phyloP scores from a whole-genome alignment of 2,113 vertebrate genomes.

The Phyllopteryx taeniolatus region DNA sequence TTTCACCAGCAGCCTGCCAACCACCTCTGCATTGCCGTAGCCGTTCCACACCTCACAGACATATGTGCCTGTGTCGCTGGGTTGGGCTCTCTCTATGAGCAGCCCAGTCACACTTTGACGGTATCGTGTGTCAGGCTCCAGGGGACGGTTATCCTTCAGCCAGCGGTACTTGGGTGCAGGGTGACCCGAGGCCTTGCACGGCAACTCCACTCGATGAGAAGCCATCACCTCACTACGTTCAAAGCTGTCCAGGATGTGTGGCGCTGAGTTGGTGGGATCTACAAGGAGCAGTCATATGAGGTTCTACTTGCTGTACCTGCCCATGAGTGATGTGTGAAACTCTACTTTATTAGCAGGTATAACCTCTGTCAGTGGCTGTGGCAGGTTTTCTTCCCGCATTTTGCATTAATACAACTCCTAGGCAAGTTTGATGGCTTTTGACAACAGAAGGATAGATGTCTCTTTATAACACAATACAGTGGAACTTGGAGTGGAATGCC shows the following conservation, averaged over 20 bases:
- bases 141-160: conserved; percentile 93
- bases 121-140: conserved; percentile 91
- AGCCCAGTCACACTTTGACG: conserved; percentile 89
- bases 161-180: conserved; percentile 94
- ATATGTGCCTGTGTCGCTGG: conserved; percentile 88
- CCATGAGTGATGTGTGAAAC: neutral
- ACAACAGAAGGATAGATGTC: no score
- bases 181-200: conserved; percentile 96
- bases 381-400: no score
- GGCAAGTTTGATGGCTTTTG: no score
- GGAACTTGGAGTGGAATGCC: no score
- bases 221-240: conserved; percentile 93
- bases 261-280: conserved; percentile 95
- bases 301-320: neutral
- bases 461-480: no score
- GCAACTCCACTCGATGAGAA: conserved; percentile 89
- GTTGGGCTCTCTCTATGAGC: conserved; percentile 85
- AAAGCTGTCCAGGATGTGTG: conserved; percentile 95
- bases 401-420: no score
- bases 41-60: conserved; percentile 98
- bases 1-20: conserved; percentile 88
- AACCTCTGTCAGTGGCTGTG: no score
- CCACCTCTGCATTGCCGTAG: conserved; percentile 91
- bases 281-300: neutral
- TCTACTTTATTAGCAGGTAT: neutral